Evolutionary conservation across 2,113 vertebrate species (phyloP), one percentile per base, ranked within the genome.

Genomic region (Corythoichthys haematopterus): DNA sequence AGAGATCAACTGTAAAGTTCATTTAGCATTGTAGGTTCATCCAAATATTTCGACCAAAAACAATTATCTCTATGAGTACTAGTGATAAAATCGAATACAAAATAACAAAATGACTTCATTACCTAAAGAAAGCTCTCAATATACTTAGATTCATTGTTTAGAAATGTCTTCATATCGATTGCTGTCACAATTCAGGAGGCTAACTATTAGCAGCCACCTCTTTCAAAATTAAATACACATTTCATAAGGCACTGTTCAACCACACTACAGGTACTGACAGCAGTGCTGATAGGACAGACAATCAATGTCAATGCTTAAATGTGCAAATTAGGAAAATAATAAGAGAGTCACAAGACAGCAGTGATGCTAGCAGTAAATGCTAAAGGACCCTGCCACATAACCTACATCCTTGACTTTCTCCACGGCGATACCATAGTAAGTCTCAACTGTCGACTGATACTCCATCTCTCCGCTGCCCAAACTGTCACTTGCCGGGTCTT

Each of bases 321-420:
- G 9, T 7, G 51, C 3, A 48, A 5, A 69, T 7, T 2, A 8
- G 48, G 53, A 65, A 0, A 13, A 11, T 38, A 62, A 62, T 13
- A 33, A 15, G 13, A 46, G 2, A 7, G 5, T 50, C 37, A 70
- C 62, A 12, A n/a, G 15, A 71, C 40, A 70, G 65, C 65, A 58
- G 57, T 48, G 52, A 11, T 8, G 82, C 80, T 86, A 85, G 69
- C 60, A 52, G 51, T 28, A 66, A 71, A 86, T 85, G 87, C 86
- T 89, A 85, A 83, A 71, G 40, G 75, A 79, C 81, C 76, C 74
- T 87, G 79, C 66, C 82, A 85, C 89, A 86, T 77, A 80, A 86
- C 88, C 36, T 77, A 92, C 92, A 91, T 91, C 88, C 77, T 88
- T 92, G 69, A 92, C 89, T 85, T 81, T 91, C 83, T 92, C 90